Evolutionary conservation across 1,140 invertebrate species (phyloP).

Genomic region (Amphibalanus amphitrite): DNA sequence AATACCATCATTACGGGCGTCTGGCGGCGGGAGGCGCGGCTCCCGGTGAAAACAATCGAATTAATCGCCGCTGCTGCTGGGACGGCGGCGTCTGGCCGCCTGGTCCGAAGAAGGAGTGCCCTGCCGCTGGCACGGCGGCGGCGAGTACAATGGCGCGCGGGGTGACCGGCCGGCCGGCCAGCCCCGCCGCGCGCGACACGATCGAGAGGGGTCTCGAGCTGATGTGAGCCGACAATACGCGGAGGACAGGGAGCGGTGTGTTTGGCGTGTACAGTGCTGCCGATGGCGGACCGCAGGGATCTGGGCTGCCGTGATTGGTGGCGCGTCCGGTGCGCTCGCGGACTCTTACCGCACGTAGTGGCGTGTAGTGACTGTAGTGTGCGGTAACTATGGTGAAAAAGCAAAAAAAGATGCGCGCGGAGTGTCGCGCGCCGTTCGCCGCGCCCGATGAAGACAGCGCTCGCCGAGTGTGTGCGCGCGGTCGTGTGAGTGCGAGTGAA

Average conservation of each 20-base stretch:
- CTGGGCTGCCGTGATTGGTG: neutral
- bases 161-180: no score
- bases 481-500: no score
- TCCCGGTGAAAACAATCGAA: neutral
- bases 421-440: neutral
- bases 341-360: neutral
- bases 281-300: neutral
- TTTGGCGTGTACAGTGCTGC: no score
- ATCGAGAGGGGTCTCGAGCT: no score
- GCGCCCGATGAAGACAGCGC: neutral
- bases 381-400: neutral
- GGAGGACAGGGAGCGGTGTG: no score
- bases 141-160: neutral
- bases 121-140: no score
- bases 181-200: no score
- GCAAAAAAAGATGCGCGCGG: neutral
- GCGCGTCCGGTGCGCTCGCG: no score
- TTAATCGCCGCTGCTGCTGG: neutral
- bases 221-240: no score
- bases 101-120: no score
- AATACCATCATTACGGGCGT: neutral
- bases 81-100: neutral
- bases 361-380: neutral
- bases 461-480: no score
- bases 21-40: neutral